Base-by-base conservation (phyloP, 2,113 vertebrate genomes). In the Gambusia holbrooki region DNA sequence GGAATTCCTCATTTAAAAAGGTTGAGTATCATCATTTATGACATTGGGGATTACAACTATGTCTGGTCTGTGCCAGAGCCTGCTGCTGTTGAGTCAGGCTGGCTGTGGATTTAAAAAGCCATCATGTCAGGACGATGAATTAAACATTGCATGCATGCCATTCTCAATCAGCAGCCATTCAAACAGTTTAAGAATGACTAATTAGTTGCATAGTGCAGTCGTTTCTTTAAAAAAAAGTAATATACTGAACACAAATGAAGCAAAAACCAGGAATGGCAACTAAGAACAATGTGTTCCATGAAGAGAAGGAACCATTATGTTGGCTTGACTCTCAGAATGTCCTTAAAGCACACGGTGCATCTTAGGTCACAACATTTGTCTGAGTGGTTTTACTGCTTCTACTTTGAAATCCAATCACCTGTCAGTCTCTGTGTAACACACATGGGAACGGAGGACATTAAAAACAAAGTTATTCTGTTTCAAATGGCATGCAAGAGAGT, bases 71-170 rank as follows among this genome's bases (percentile, higher is more conserved):
- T 73, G 88, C 79, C 85, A 80, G 62, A 74, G 81, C 79, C 76
- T 75, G 84, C 80, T 83, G 79, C 74, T 88, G 73, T 72, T 67
- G 76, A 77, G 70, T 68, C 25, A 58, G 69, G 69, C 80, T 65
- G 74, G 75, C 82, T 79, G 68, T 69, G 82, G 74, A 88, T 84
- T 87, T 81, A 76, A 89, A 48, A 81, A 85, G 71, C 85, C 80
- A 79, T 83, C 74, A 45, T 77, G 77, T 67, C 30, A 76, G 65
- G 92, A 84, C 28, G 74, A 79, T 87, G 91, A 91, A 90, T 92
- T 91, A 89, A 89, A 89, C 81, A 86, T 91, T 67, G 86, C 84
- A 73, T 75, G 73, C 79, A 66, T 69, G 87, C 87, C 78, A 80
- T 83, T 66, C 79, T 82, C 90, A 91, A 90, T 92, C 87, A 87